These are phyloP conservation scores for Drosophila watanabei DNA, from an alignment of 1,140 invertebrate genomes.

Conservation along the genomic window DNA sequence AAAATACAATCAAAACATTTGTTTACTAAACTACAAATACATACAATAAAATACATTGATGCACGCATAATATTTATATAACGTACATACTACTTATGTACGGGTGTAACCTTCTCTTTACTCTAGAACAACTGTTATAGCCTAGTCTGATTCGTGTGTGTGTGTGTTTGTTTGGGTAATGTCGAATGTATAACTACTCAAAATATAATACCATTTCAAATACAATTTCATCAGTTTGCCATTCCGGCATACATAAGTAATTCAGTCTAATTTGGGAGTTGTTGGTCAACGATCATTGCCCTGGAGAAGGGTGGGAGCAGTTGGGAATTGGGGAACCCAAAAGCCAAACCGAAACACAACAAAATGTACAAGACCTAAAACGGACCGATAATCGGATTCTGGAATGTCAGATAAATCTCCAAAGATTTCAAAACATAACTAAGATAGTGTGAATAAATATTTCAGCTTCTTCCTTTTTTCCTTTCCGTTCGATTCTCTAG, in stretches of 20 bases:
- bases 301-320: slow-evolving; percentile 18
- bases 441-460: slow-evolving; percentile 1
- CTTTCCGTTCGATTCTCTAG: slow-evolving; percentile 11
- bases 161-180: slow-evolving; percentile 15
- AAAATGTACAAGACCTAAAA: slow-evolving; percentile 27
- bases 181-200: slow-evolving; percentile 67
- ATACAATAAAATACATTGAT: slow-evolving; percentile 68
- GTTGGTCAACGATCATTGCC: slow-evolving; percentile 73
- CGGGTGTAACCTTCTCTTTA: slow-evolving; percentile 41
- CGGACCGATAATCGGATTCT: slow-evolving; percentile 1
- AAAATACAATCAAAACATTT: slow-evolving; percentile 82
- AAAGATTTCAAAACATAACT: slow-evolving; percentile 6
- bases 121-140: slow-evolving; percentile 59
- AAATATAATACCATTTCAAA: slow-evolving; percentile 78
- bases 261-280: slow-evolving; percentile 83
- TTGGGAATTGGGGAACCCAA: slow-evolving; percentile 18
- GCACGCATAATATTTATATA: slow-evolving; percentile 45
- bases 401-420: slow-evolving; percentile 6
- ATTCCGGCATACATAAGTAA: slow-evolving; percentile 63
- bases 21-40: slow-evolving; percentile 76
- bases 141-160: slow-evolving; percentile 19
- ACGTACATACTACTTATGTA: slow-evolving; percentile 42
- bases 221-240: slow-evolving; percentile 57
- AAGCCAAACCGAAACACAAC: slow-evolving; percentile 48
- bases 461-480: slow-evolving; percentile 3